These are phyloP conservation scores for Spodoptera littoralis DNA, from an alignment of 2,888 invertebrate genomes.

Conservation along the genomic window DNA sequence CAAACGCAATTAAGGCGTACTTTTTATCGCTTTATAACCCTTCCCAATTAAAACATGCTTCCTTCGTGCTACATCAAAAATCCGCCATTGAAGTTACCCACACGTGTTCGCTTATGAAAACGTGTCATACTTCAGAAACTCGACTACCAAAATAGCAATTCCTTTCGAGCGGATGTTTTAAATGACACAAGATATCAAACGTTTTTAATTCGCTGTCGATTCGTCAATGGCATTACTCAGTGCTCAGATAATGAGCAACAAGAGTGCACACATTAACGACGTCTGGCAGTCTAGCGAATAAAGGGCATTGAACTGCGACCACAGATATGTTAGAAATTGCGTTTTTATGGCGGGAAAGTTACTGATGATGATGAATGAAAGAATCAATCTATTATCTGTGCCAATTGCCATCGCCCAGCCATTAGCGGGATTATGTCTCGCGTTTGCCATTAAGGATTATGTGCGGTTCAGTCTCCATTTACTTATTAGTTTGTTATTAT, in stretches of 20 bases:
- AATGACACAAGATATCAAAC: background rate
- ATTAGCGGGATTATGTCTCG: too few relatives aligned
- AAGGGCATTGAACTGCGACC: conserved; percentile 51
- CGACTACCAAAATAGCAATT: conserved; percentile 16
- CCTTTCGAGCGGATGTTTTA: conserved; percentile 6
- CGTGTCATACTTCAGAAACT: conserved; percentile 5
- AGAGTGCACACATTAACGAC: conserved; percentile 55
- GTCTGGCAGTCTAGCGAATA: conserved; percentile 66
- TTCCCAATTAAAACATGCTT: conserved; percentile 31
- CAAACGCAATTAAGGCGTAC: conserved; percentile 19
- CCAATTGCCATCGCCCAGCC: too few relatives aligned
- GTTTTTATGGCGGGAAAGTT: background rate
- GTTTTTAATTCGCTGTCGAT: conserved; percentile 19
- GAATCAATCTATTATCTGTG: too few relatives aligned
- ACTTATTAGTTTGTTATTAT: conserved; percentile 6
- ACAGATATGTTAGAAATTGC: conserved; percentile 16
- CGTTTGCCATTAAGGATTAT: background rate
- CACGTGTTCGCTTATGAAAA: conserved; percentile 9
- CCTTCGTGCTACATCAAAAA: conserved; percentile 25
- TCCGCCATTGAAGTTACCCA: conserved; percentile 25
- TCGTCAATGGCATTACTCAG: background rate
- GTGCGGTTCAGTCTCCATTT: conserved; percentile 4
- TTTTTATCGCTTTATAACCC: background rate
- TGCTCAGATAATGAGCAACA: conserved; percentile 50
- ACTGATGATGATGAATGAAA: too few relatives aligned